These are phyloP conservation scores for Platyura marginata DNA, from an alignment of 1,140 invertebrate species.

Conservation along the genomic window DNA sequence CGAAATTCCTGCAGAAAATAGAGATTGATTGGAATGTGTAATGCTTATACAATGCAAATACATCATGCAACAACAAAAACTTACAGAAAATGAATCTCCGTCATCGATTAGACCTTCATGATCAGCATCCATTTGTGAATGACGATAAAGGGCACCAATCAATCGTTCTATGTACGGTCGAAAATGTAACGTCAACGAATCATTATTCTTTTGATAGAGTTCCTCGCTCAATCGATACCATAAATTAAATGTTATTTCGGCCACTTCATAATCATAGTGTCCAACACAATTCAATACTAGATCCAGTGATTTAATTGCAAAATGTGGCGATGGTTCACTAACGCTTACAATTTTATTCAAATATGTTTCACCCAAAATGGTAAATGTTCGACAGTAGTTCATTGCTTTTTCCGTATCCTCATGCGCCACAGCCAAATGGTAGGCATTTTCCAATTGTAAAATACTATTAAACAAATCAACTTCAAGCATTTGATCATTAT, in stretches of 20 bases:
- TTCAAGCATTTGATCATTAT: constrained; percentile 37
- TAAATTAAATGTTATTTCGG: constrained; percentile 91
- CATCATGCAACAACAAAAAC: constrained; percentile 11
- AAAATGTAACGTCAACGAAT: constrained; percentile 59
- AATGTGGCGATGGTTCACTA: constrained; percentile 39
- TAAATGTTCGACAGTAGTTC: constrained; percentile 90
- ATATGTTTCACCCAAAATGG: constrained; percentile 82
- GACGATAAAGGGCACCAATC: constrained; percentile 62
- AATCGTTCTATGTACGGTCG: constrained; percentile 80
- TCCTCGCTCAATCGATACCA: constrained; percentile 94
- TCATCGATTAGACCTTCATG: constrained; percentile 81
- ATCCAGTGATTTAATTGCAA: constrained; percentile 74
- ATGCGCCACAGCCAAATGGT: constrained; percentile 76
- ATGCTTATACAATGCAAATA: not conserved
- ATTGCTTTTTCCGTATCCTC: constrained; percentile 83
- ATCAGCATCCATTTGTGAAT: constrained; percentile 82
- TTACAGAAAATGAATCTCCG: constrained; percentile 52
- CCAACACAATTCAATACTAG: constrained; percentile 80
- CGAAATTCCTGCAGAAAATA: constrained; percentile 59
- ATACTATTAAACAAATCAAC: constrained; percentile 66
- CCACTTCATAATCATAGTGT: constrained; percentile 96
- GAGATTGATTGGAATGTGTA: not conserved
- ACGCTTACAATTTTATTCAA: constrained; percentile 60
- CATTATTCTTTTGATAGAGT: constrained; percentile 72
- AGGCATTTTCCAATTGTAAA: constrained; percentile 62